phyloP scores from a whole-genome alignment of 35 echinoderm and acorn worm species.

The Lytechinus pictus region DNA sequence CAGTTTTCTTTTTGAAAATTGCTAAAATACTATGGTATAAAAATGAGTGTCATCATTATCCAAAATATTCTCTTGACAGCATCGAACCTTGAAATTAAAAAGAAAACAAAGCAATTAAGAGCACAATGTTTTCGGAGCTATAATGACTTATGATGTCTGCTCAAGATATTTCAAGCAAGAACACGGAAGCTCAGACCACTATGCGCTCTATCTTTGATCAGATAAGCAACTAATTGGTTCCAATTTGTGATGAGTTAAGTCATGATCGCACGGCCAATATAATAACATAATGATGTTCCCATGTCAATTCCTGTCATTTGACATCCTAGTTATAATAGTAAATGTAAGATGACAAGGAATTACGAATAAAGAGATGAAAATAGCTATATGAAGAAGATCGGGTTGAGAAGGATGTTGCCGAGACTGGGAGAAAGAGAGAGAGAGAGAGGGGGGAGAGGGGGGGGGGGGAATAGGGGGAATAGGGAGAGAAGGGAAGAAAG shows the following conservation, averaged over 20 bases:
- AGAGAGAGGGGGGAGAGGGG: background rate
- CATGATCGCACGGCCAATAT: background rate
- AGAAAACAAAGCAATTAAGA: no score
- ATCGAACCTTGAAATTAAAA: no score
- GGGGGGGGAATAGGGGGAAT: background rate
- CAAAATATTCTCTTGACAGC: no score
- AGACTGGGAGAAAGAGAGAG: background rate
- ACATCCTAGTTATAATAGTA: background rate
- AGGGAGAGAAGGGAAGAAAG: background rate
- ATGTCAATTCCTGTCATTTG: background rate
- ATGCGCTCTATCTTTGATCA: conserved; percentile 8
- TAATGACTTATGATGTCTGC: background rate
- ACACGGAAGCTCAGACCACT: background rate
- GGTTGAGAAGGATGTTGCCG: background rate
- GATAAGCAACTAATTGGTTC: background rate
- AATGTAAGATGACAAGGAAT: background rate
- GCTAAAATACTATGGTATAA: no score
- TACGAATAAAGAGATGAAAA: background rate
- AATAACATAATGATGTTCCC: background rate
- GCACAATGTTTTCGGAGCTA: no score
- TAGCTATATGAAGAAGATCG: background rate
- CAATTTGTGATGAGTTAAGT: background rate
- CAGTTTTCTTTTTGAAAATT: no score
- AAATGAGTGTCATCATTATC: no score
- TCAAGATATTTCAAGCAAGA: background rate